Evolutionary conservation across 2,888 invertebrate species (phyloP), one percentile per base, ranked within the genome.

Genomic region (Metopia argyrocephala): DNA sequence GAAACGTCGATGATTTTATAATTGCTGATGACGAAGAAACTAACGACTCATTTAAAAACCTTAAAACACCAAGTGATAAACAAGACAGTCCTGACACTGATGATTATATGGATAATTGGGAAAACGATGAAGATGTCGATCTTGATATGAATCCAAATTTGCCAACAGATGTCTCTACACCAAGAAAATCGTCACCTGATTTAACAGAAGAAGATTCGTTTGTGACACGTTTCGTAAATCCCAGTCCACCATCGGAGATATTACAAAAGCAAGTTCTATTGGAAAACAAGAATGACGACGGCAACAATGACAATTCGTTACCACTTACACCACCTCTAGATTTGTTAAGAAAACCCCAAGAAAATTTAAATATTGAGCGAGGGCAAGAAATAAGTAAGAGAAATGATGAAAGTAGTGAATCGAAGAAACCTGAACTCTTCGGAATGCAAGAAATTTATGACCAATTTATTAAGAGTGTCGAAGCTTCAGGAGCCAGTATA

Each of bases 101-200:
- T 83, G 90, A 90, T 76, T 90, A 90, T 57, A 88, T 90, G 71
- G 89, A 90, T 68, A 90, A 90, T 78, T 90, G 90, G 90, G 90
- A 90, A 82, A 89, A 89, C 56, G 90, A 89, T 50, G 81, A 81
- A 56, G 89, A 89, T 6, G 84, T 80, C 3, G 86, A 86, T 73
- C 46, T 82, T 12, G 84, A 84, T 78, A 62, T 79, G 9, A 82
- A 81, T 28, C 88, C 87, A 0, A 85, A 86, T 83, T 83, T 85
- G 6, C 85, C 86, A n/a, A 84, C 84, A 1, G 87, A 87, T 21
- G 86, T 85, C 66, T 86, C 83, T 6, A 87, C 87, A 9, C 87
- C 87, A 4, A 85, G 84, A 69, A 85, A 82, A 28, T 6, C 56
- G 45, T 20, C 79, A 48, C 54, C 66, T 0, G 70, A 75, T 6